Percentiles rank a stretch among this genome's conserved stretches.
These are phyloP conservation scores for Morus bassanus DNA, from an alignment of 2,797 vertebrate genomes.

Conservation along the genomic window DNA sequence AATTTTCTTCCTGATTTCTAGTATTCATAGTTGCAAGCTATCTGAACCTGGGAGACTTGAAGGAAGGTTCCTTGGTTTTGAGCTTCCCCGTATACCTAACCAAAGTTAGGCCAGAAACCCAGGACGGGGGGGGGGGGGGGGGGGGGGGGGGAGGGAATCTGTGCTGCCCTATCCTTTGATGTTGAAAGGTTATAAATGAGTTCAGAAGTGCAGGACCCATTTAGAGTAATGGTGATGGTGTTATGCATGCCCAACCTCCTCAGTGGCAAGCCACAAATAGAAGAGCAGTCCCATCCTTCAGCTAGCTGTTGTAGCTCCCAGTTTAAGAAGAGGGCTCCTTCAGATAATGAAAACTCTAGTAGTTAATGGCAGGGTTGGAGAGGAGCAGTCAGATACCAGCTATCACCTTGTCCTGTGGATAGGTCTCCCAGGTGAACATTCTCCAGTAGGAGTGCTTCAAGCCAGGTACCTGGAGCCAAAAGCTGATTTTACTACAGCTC, in stretches of 20 bases:
- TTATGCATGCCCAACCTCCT: not conserved
- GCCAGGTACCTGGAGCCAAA: not conserved
- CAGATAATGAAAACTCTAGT: not conserved
- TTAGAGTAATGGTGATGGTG: not conserved
- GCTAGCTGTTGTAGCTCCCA: not conserved
- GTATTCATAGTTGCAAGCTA: not conserved
- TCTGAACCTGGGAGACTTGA: not conserved
- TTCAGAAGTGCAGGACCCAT: not conserved
- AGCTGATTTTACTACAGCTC: not conserved
- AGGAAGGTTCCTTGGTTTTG: not conserved
- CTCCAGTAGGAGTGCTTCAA: not conserved
- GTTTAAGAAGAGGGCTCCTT: not conserved
- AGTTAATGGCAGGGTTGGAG: not conserved
- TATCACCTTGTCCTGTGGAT: not conserved
- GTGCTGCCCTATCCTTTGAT: not conserved
- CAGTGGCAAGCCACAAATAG: not conserved
- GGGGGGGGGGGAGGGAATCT: not conserved
- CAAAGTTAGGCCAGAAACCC: not conserved
- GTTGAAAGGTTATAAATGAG: not conserved
- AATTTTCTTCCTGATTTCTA: not conserved
- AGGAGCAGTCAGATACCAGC: not conserved
- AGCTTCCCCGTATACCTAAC: not conserved
- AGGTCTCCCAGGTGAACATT: not conserved
- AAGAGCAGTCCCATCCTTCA: not conserved
- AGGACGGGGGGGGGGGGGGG: rapidly evolving